A percentile compares a stretch with the other conserved stretches of the same genome.
Conservation (phyloP, 92 coral and sea anemone species). For the Epizoanthus ramosus region DNA sequence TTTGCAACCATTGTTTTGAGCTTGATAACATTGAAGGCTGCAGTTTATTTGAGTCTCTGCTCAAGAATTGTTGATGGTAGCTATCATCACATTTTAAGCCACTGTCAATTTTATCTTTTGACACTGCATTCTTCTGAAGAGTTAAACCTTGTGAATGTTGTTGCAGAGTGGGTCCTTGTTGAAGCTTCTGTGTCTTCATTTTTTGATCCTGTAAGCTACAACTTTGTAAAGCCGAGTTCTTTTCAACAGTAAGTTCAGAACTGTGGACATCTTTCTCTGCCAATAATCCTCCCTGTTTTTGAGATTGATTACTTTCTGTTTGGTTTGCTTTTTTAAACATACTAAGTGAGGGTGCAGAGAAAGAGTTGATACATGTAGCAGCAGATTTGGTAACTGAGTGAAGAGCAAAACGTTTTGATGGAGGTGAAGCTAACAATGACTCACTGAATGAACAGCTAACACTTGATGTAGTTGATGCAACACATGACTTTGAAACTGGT, state of each 20-base stretch:
- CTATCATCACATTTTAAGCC: neutral
- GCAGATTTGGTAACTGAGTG: neutral
- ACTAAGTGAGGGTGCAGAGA: neutral
- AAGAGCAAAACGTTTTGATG: conserved; percentile 26
- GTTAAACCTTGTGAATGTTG: neutral
- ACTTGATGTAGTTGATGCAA: neutral
- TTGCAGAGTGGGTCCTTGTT: neutral
- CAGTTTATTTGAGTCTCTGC: neutral
- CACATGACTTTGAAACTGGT: neutral
- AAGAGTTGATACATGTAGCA: neutral
- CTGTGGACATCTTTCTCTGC: no score
- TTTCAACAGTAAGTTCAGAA: neutral
- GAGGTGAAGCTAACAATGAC: conserved; percentile 1
- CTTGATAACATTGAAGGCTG: neutral
- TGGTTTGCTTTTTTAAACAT: neutral
- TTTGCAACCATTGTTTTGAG: neutral
- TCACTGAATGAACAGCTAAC: neutral
- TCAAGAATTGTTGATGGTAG: neutral
- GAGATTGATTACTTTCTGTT: no score
- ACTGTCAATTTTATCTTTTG: neutral
- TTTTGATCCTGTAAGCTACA: conserved; percentile 4
- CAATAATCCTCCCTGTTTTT: neutral
- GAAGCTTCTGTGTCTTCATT: neutral
- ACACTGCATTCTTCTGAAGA: neutral
- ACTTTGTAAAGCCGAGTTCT: neutral